phyloP scores from a whole-genome alignment of 2,888 invertebrate species.

The Eumerus sabulonum region DNA sequence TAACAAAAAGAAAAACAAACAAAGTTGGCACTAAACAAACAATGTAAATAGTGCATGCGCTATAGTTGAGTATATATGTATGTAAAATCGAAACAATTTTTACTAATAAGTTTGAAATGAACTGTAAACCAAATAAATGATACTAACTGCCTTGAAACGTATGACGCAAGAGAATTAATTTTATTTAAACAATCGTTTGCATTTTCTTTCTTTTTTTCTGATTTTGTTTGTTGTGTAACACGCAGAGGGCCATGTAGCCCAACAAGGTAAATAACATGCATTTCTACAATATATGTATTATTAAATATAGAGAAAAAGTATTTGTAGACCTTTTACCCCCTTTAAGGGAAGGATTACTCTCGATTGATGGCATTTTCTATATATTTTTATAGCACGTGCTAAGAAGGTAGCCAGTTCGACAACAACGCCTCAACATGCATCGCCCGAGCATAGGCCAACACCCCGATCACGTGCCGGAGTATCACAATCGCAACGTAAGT shows the following conservation, averaged over 20 bases:
- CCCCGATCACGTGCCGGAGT: constrained; percentile 86
- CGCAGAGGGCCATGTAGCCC: constrained; percentile 83
- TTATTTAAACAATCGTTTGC: constrained; percentile 62
- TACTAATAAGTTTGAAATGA: constrained; percentile 21
- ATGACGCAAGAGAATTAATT: constrained; percentile 58
- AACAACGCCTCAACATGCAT: constrained; percentile 73
- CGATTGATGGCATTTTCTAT: no score
- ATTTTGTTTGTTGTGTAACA: constrained; percentile 68
- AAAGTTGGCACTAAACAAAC: constrained; percentile 5
- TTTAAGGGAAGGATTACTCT: no score
- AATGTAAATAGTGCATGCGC: constrained; percentile 37
- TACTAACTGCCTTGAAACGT: constrained; percentile 57
- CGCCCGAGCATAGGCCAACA: constrained; percentile 80
- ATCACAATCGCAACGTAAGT: constrained; percentile 96
- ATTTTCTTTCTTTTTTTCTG: constrained; percentile 69
- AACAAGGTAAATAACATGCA: constrained; percentile 81
- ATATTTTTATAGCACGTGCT: constrained; percentile 82
- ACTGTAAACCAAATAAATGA: neutral
- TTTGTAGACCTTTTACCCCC: constrained; percentile 25
- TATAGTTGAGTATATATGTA: no score
- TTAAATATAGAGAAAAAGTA: constrained; percentile 15
- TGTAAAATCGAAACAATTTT: constrained; percentile 3
- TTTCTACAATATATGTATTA: constrained; percentile 14
- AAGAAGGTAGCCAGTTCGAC: constrained; percentile 80
- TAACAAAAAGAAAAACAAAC: constrained; percentile 24